Percentiles rank a stretch among this genome's conserved stretches.
phyloP scores from a whole-genome alignment of 2,113 vertebrate species.

The Acanthochromis polyacanthus region DNA sequence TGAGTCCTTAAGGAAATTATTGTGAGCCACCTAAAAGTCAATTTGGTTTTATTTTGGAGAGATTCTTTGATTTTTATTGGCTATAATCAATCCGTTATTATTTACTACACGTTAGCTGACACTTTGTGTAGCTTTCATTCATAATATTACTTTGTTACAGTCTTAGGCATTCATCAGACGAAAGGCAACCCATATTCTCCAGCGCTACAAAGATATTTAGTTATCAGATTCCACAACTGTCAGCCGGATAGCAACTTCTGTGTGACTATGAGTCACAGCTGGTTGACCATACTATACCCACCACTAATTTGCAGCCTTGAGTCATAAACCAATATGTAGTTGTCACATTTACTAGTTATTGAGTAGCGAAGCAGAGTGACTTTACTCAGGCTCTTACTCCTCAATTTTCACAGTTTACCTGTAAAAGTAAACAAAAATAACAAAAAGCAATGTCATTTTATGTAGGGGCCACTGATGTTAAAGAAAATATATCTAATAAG shows the following conservation, averaged over 20 bases:
- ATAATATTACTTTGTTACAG: not conserved
- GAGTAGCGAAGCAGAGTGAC: not conserved
- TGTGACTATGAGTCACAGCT: slow-evolving; percentile 48
- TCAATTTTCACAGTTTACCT: not conserved
- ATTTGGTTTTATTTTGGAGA: not conserved
- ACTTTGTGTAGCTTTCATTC: not conserved
- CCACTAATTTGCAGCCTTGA: slow-evolving; percentile 39
- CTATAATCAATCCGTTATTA: not conserved
- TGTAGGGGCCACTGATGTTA: not conserved
- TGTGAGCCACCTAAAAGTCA: not conserved
- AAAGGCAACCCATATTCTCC: not conserved
- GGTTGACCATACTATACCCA: slow-evolving; percentile 20
- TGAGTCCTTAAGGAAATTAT: not conserved
- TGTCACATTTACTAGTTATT: slow-evolving; percentile 12
- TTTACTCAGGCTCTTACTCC: not conserved
- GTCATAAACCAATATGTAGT: slow-evolving; percentile 29
- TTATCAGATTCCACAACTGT: slow-evolving; percentile 11
- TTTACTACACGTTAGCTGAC: not conserved
- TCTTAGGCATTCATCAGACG: not conserved
- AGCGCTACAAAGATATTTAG: slow-evolving; percentile 5
- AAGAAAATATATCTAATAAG: not conserved
- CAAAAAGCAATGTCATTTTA: not conserved
- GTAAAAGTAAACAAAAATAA: not conserved
- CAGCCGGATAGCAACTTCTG: slow-evolving; percentile 2
- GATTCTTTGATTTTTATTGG: not conserved